Conservation (phyloP, 1,140 invertebrate species). For the Drosophila suzukii region DNA sequence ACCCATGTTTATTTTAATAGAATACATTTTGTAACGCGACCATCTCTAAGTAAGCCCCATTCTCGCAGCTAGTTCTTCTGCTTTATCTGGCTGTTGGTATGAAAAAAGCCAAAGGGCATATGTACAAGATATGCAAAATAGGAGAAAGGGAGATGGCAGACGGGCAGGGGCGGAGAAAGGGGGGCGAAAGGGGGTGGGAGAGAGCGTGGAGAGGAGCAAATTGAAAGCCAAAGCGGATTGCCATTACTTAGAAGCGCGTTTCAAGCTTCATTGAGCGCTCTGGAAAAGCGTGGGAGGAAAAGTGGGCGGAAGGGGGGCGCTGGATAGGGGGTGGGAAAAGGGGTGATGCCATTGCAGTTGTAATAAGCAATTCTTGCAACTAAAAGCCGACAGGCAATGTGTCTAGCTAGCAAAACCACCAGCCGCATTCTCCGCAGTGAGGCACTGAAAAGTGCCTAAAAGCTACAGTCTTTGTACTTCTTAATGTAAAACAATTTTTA, state of each 20-base stretch:
- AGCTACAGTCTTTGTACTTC: no score
- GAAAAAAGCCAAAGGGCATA: conserved; percentile 67
- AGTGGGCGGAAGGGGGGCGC: background rate
- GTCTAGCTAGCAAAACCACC: background rate
- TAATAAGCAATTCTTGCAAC: conserved; percentile 30
- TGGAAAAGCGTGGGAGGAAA: conserved; percentile 7
- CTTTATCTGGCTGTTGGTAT: conserved; percentile 15
- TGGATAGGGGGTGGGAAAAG: background rate
- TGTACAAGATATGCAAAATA: conserved; percentile 59
- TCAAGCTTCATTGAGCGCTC: conserved; percentile 60
- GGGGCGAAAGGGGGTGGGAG: background rate
- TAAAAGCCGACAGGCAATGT: conserved; percentile 7
- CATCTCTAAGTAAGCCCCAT: background rate
- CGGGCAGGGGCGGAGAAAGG: background rate
- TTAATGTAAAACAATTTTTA: background rate
- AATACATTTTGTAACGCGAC: background rate
- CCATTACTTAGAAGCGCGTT: conserved; percentile 70
- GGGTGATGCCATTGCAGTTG: conserved; percentile 11
- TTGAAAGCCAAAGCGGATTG: conserved; percentile 71
- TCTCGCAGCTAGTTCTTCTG: conserved; percentile 7
- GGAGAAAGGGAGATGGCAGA: conserved; percentile 20
- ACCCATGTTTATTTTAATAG: no score
- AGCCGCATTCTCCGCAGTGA: background rate
- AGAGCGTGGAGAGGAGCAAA: conserved; percentile 33
- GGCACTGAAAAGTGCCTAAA: background rate